Evolutionary conservation across 2,113 vertebrate species (phyloP).

Genomic region (Perca fluviatilis): DNA sequence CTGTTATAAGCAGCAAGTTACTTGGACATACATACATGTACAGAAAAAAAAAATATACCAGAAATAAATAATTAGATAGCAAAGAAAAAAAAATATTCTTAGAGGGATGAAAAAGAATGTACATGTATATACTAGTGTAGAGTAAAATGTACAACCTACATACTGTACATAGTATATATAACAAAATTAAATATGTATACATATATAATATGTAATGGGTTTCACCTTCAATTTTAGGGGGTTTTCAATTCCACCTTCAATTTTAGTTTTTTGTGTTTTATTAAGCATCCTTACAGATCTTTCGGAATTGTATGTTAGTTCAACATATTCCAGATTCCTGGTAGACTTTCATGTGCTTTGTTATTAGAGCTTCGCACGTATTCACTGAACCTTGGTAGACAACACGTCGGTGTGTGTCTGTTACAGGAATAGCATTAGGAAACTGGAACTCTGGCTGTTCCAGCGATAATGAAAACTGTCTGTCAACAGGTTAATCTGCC

Average conservation of each 20-base stretch:
- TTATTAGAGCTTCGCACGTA: background rate
- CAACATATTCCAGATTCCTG: background rate
- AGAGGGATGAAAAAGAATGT: too few relatives aligned
- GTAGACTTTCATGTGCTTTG: background rate
- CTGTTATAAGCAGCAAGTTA: too few relatives aligned
- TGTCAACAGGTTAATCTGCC: conserved; percentile 44
- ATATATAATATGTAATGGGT: too few relatives aligned
- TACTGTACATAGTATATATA: too few relatives aligned
- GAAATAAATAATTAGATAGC: too few relatives aligned
- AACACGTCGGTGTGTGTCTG: conserved; percentile 19
- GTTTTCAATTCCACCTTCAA: background rate
- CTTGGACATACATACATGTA: too few relatives aligned
- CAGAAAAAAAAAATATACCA: too few relatives aligned
- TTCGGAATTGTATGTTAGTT: background rate
- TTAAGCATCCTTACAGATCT: background rate
- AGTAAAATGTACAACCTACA: too few relatives aligned
- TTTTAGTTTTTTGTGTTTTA: background rate
- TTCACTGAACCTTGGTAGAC: background rate
- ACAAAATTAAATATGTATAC: too few relatives aligned
- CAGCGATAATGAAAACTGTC: conserved; percentile 54
- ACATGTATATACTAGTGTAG: too few relatives aligned
- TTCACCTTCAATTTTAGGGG: too few relatives aligned
- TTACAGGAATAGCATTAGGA: conserved; percentile 47
- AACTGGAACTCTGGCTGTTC: conserved; percentile 35
- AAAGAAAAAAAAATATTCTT: too few relatives aligned